Base-by-base conservation (phyloP, 2,113 vertebrate genomes). In the Syrmaticus mikado region DNA sequence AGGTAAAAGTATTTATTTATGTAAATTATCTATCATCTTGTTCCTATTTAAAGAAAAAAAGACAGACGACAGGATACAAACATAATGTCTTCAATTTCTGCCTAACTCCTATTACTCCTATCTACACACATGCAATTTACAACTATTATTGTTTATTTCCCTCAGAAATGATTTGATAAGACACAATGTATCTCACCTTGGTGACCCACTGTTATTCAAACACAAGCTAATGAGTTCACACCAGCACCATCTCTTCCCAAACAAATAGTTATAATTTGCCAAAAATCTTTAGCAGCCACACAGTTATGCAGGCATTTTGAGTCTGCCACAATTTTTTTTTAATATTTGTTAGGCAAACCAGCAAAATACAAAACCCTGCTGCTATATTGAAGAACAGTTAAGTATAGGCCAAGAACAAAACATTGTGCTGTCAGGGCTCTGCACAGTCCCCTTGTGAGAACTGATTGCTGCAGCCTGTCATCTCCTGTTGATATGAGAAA, bases 271-370 rank as follows among this genome's bases (percentile, higher is more conserved):
- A 36, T 30, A 52, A 85, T 85, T 87, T 81, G 7, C 36, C 36
- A 81, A 81, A 79, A 90, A 15, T 19, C n/a, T 92, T 75, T 68
- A 85, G 43, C 64, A 74, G 60, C 8, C 34, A 24, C 38, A 8
- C 30, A 28, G 25, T 73, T 84, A 48, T 17, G 45, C 4, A 62
- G 48, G 32, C 58, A 61, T 2, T 41, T 28, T 15, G 43, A 79
- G 48, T 24, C 75, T 82, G 28, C 67, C 71, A 52, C 67, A 65
- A 53, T 18, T 8, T 45, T 38, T 38, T 38, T 93, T 92, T 72
- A 87, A 90, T 30, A 61, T 89, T 91, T 89, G 75, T 83, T 91
- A 93, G 74, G 80, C 58, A 94, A 92, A 95, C 8, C 64, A 90
- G 53, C 57, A 38, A 41, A 81, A 72, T 34, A 79, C 1, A 84